These are phyloP conservation scores for Zaprionus africanus DNA, from an alignment of 1,140 invertebrate genomes.

Conservation along the genomic window DNA sequence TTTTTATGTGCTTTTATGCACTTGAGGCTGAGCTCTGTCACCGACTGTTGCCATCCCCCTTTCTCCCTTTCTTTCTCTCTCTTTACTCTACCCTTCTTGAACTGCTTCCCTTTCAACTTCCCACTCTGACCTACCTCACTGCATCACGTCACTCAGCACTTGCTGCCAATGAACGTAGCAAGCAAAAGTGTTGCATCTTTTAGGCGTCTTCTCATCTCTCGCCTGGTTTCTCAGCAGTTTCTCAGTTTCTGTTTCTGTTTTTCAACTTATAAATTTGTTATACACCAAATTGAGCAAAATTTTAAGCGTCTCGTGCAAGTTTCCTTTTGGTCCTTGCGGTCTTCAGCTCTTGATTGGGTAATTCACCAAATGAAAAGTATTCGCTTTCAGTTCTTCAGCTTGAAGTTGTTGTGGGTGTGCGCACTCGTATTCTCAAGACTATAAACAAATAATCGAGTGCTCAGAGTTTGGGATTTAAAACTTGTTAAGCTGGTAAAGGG, in stretches of 20 bases:
- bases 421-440: background rate
- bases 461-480: background rate
- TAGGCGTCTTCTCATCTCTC: constrained; percentile 33
- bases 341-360: constrained; percentile 20
- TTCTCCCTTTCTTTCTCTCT: background rate
- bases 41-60: constrained; percentile 3
- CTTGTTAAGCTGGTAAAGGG: background rate
- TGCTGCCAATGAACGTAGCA: constrained; percentile 40
- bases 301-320: constrained; percentile 43
- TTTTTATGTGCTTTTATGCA: constrained; percentile 73
- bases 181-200: constrained; percentile 57
- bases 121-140: constrained; percentile 15
- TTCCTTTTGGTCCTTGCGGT: constrained; percentile 2
- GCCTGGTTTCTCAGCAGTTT: background rate
- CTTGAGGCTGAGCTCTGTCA: constrained; percentile 29
- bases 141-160: constrained; percentile 42
- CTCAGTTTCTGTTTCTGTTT: background rate
- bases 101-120: background rate
- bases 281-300: constrained; percentile 63
- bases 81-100: background rate
- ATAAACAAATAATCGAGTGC: background rate
- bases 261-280: constrained; percentile 60
- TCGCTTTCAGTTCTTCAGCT: background rate
- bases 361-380: constrained; percentile 38
- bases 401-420: background rate